Base-by-base conservation (phyloP, 1,140 invertebrate genomes). In the Galendromus occidentalis region DNA sequence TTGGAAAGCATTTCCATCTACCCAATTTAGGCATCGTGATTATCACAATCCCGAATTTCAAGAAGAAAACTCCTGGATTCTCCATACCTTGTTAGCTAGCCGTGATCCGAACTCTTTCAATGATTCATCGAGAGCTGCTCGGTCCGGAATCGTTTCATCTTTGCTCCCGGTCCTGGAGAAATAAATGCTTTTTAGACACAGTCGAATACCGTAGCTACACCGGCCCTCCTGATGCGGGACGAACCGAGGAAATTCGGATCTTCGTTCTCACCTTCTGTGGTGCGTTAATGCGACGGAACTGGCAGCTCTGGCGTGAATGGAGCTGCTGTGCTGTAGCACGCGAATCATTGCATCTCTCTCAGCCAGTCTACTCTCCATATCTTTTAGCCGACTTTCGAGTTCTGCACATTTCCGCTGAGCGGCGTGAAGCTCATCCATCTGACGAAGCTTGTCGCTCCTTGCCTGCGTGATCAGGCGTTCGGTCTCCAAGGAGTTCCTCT, bases 341-440 rank as follows among this genome's bases (percentile, higher is more conserved):
- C 85, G 83, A 68, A 92, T 89, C 86, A 91, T 90, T 0, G 87
- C 87, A 74, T 92, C 87, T 68, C 84, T 82, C 75, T 91, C 88
- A 0, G 86, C 86, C 64, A 91, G 78, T 73, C 89, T 87, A 1
- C 86, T 88, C 75, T 92, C 87, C 44, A 91, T 74, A 75, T 88
- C 86, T 77, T 89, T 89, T 65, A 90, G 81, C 73, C 86, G 89
- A 71, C 84, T 82, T 77, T 91, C 88, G 12, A 90, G 76, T 74
- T 91, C 88, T 28, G 86, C 84, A 6, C 86, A 80, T 73, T 86
- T 86, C 72, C 86, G 87, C 72, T 88, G 86, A 29, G 72, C 72
- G 12, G 82, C 83, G 74, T 88, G 86, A 14, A 89, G 80, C 74
- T 91, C 88, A 73, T 80, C 75, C 73, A 78, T 87, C 70, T 90